These are phyloP conservation scores for Scaptomyza montana DNA, from an alignment of 1,140 invertebrate species.

Conservation along the genomic window DNA sequence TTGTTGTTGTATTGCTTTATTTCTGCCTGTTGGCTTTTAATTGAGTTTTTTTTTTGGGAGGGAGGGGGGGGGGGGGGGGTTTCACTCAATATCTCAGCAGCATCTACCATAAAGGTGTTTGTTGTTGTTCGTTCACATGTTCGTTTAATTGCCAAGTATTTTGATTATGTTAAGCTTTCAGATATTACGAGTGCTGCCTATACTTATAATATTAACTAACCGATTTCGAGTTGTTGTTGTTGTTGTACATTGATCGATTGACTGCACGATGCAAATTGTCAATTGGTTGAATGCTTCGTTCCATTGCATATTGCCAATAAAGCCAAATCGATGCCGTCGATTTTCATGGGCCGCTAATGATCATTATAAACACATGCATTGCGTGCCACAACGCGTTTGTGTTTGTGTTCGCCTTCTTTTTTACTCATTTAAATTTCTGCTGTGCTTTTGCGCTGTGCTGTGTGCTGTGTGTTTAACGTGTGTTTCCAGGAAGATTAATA, in stretches of 20 bases:
- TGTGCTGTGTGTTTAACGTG: constrained; percentile 59
- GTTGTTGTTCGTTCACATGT: constrained; percentile 45
- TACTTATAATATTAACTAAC: constrained; percentile 51
- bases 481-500: constrained; percentile 83
- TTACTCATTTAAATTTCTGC: constrained; percentile 22
- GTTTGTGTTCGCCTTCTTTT: constrained; percentile 13
- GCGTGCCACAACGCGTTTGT: constrained; percentile 50
- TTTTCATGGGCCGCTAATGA: constrained; percentile 48
- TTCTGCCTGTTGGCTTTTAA: constrained; percentile 60
- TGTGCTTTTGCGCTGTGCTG: constrained; percentile 24
- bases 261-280: constrained; percentile 74
- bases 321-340: constrained; percentile 49
- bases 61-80: no score
- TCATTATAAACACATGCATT: constrained; percentile 31
- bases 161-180: constrained; percentile 27
- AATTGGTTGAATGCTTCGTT: constrained; percentile 16
- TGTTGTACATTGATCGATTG: constrained; percentile 62
- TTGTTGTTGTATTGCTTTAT: constrained; percentile 30
- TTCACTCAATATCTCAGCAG: constrained; percentile 15
- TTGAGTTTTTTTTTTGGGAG: constrained; percentile 57
- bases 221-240: constrained; percentile 7
- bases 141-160: constrained; percentile 47
- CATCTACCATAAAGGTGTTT: constrained; percentile 26
- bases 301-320: constrained; percentile 44
- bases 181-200: constrained; percentile 13